Base-by-base conservation (phyloP, 2,888 invertebrate genomes). In the Anarsia innoxiella region DNA sequence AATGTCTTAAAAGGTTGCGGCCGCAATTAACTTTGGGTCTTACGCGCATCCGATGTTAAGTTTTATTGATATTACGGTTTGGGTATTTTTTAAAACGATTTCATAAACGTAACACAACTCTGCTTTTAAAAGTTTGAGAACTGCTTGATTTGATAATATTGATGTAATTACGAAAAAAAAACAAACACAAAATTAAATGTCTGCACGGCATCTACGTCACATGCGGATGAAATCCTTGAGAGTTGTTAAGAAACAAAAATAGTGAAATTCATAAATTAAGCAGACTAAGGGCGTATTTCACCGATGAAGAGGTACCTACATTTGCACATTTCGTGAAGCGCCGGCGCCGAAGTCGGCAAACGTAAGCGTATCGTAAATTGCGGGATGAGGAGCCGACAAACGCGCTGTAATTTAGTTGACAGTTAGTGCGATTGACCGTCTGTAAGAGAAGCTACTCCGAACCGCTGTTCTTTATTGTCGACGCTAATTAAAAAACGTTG, bases 391-490 rank as follows among this genome's bases (percentile, higher is more conserved):
- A 64, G 65, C 79, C 76, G 75, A 77, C 80, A 77, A 79, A 75
- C 74, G 75, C 56, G 55, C 61, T 53, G 76, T 78, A 75, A 83
- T 80, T 82, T 75, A 77, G 78, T 72, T 78, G 83, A 83, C 83
- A 79, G 74, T 66, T 64, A 65, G 59, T 66, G 50, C 55, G 55
- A 59, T 53, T 48, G 46, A 34, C 45, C 45, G 48, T 55, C 48
- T 55, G 53, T 53, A 53, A 56, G 52, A 60, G 56, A 58, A 56
- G 31, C 40, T 36, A 40, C 40, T 27, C 32, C 27, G 14, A 35
- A 26, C 31, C n/a, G n/a, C 25, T 15, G 12, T 28, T 28, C 8
- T 19, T 19, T 10, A n/a, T n/a, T 12, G 12, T 12, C 23, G 23
- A 14, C 13, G 23, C 30, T 31, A 23, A 31, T 31, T 31, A 31